These are phyloP conservation scores for Brachymystax lenok DNA, from an alignment of 2,797 vertebrate genomes.

Conservation along the genomic window DNA sequence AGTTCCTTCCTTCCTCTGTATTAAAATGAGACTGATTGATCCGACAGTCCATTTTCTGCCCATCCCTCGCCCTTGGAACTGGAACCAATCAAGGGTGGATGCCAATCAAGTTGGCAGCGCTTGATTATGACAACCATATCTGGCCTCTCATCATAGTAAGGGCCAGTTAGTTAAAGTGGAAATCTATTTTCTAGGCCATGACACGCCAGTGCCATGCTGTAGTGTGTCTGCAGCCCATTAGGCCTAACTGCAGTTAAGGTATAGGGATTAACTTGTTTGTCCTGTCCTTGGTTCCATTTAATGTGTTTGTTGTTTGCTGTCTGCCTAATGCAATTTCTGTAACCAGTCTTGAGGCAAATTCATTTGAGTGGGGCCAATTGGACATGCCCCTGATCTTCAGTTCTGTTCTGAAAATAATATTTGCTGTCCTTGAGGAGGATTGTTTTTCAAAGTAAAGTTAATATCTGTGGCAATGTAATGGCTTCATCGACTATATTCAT, in stretches of 20 bases:
- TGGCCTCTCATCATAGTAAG: constrained; percentile 47
- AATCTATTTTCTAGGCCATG: constrained; percentile 27
- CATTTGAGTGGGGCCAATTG: constrained; percentile 26
- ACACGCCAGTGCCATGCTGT: not conserved
- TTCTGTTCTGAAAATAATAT: not conserved
- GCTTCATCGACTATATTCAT: too few relatives aligned
- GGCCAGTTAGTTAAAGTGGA: constrained; percentile 17
- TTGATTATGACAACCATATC: constrained; percentile 37
- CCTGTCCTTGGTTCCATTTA: constrained; percentile 31
- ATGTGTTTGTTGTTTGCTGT: constrained; percentile 33
- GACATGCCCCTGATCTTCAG: constrained; percentile 15
- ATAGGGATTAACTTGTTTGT: constrained; percentile 37
- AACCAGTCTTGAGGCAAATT: constrained; percentile 31
- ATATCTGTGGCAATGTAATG: too few relatives aligned
- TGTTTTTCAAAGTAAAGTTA: not conserved
- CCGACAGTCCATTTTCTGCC: constrained; percentile 68
- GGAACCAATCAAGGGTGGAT: constrained; percentile 64
- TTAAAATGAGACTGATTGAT: constrained; percentile 60
- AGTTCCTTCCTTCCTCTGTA: constrained; percentile 13
- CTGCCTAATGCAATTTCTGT: constrained; percentile 20
- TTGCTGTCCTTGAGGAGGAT: not conserved
- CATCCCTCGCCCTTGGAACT: not conserved
- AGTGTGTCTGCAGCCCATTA: constrained; percentile 24
- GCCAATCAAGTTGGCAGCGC: constrained; percentile 64
- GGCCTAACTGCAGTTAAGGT: not conserved